Evolutionary conservation across 2,797 vertebrate species (phyloP).

Genomic region (Buceros bicornis): DNA sequence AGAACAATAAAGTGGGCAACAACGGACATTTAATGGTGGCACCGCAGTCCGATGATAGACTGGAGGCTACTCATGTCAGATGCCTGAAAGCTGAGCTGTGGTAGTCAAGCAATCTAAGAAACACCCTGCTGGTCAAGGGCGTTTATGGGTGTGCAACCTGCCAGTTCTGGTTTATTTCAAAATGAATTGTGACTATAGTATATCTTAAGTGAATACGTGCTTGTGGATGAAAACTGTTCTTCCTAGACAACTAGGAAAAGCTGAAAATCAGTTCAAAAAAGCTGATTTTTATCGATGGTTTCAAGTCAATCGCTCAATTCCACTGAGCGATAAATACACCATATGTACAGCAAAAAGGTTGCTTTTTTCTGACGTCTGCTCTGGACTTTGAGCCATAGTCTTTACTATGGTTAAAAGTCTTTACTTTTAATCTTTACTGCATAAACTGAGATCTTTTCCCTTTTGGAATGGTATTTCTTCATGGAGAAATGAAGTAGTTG

Average conservation of each 20-base stretch:
- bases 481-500: neutral
- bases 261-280: neutral
- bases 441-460: neutral
- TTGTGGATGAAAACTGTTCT: neutral
- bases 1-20: neutral
- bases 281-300: neutral
- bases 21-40: neutral
- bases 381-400: neutral
- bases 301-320: neutral
- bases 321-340: too few species aligned
- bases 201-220: neutral
- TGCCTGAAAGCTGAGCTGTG: neutral
- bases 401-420: too few species aligned
- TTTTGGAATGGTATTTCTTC: neutral
- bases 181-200: neutral
- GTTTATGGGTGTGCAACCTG: neutral
- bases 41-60: neutral
- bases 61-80: neutral
- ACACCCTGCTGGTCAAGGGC: neutral
- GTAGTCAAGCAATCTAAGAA: neutral
- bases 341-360: neutral
- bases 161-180: neutral
- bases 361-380: neutral
- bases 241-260: neutral
- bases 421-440: neutral